These are phyloP conservation scores for Hipposideros larvatus DNA, from an alignment of 2,797 vertebrate species.

Conservation along the genomic window DNA sequence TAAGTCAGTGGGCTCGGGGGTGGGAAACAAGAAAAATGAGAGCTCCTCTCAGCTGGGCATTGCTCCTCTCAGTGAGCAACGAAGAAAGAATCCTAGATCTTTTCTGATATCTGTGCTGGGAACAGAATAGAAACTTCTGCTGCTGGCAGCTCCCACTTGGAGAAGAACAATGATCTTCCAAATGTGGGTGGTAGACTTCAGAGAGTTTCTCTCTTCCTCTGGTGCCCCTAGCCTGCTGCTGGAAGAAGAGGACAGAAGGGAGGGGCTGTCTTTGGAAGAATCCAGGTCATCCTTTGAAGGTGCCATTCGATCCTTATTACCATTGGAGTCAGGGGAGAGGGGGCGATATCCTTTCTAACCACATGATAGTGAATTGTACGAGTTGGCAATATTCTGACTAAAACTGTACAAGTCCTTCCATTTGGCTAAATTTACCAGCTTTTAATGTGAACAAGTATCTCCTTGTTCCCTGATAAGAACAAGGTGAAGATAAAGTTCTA, in stretches of 20 bases:
- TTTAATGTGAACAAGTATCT: constrained; percentile 71
- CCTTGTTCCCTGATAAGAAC: constrained; percentile 74
- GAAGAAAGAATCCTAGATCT: background rate
- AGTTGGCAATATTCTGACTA: constrained; percentile 65
- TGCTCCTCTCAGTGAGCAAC: background rate
- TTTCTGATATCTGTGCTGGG: background rate
- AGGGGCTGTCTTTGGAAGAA: constrained; percentile 32
- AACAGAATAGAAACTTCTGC: background rate
- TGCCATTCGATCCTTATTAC: background rate
- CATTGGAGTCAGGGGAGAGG: background rate
- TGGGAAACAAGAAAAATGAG: background rate
- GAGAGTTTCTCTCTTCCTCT: background rate
- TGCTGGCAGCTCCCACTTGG: background rate
- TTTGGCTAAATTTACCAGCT: constrained; percentile 39
- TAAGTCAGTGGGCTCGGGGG: background rate
- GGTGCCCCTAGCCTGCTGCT: background rate
- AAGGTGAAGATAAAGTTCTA: constrained; percentile 79
- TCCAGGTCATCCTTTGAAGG: constrained; percentile 42
- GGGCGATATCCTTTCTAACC: background rate
- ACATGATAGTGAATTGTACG: background rate
- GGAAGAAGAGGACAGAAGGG: background rate
- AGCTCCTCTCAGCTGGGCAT: background rate
- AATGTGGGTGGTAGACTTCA: background rate
- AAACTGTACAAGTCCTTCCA: background rate
- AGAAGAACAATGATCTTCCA: background rate